Base-by-base conservation (phyloP, 2,797 vertebrate species). In the Zalophus californianus region DNA sequence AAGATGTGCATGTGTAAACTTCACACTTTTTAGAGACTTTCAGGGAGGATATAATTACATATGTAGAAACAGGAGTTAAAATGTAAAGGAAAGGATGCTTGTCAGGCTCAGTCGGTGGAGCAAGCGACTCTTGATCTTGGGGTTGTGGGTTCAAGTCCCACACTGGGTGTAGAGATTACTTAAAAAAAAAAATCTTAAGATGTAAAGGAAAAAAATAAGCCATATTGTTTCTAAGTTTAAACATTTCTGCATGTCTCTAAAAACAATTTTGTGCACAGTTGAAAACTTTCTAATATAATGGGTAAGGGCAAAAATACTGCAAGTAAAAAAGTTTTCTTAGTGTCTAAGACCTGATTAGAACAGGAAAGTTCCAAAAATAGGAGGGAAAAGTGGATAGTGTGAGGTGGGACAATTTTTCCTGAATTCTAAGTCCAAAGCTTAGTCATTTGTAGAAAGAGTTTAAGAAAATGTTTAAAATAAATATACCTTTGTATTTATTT, bases 381-480 rank as follows among this genome's bases (percentile, higher is more conserved):
- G 32, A 79, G 11, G 32, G 54, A 44, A 44, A 77, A 56, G 13
- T 2, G 44, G 32, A 44, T 2, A 58, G 1, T 52, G 1, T 75
- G 52, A 92, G 73, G 38, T 82, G n/a, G 89, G 29, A 48, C 64
- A 8, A 92, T 83, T 91, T 95, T 94, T 75, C 58, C 89, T 68
- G 23, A 78, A 79, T 90, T 91, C 23, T 70, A 79, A 77, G 10
- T 88, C 21, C 23, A 89, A 93, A 95, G 21, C 14, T 78, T 86
- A 52, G 15, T 70, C 35, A 9, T 52, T 87, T 41, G 60, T 72
- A 83, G 35, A 56, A 11, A 83, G 35, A 56, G 14, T 84, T 85
- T 80, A 87, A 87, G 50, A 90, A 97, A 86, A 79, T n/a, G 15
- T 68, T 92, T 86, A 66, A 95, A 91, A 38, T 70, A 90, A 96